Base-by-base conservation (phyloP, 1,140 invertebrate species). In the Samia ricini region DNA sequence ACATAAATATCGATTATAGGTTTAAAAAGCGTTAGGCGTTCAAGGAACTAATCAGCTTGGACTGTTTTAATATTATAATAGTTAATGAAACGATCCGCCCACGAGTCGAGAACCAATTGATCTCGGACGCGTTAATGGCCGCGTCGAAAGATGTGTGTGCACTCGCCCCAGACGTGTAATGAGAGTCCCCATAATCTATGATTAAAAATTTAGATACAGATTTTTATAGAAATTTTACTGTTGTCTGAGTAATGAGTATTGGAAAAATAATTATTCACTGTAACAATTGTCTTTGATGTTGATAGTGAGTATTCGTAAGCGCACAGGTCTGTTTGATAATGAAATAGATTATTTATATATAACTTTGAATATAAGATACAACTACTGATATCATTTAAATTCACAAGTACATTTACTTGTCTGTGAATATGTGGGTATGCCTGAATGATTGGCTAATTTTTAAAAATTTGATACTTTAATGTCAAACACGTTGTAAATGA, bases 71-170 rank as follows among this genome's bases (percentile, higher is more conserved):
- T 80, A 78, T 82, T 89, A 78, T 84, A 85, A 82, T 79, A 79
- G 72, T 85, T 85, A 89, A 89, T 86, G 83, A 83, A 85, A 76
- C 70, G 83, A 72, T 77, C 74, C 84, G 80, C 86, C 84, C 81
- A 89, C 81, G 63, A 66, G 58, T 52, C 69, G 68, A 74, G 73
- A 77, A 69, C 74, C 72, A 76, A 83, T 85, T 85, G 80, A 87
- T 87, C 81, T 83, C 67, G 50, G 56, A 64, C 74, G 71, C 71
- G 72, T 76, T 85, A 85, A 83, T 78, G 74, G 79, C 61, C 70
- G 75, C 72, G 78, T 72, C 69, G 76, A 81, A 78, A 84, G 71
- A 77, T 74, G 69, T 73, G 69, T 73, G 69, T 68, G 77, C 72
- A 66, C 72, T 63, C 64, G 68, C 68, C 76, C 59, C 65, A 67